Conservation (phyloP, 2,797 vertebrate species). For the Sebastes kiyomatsui region DNA sequence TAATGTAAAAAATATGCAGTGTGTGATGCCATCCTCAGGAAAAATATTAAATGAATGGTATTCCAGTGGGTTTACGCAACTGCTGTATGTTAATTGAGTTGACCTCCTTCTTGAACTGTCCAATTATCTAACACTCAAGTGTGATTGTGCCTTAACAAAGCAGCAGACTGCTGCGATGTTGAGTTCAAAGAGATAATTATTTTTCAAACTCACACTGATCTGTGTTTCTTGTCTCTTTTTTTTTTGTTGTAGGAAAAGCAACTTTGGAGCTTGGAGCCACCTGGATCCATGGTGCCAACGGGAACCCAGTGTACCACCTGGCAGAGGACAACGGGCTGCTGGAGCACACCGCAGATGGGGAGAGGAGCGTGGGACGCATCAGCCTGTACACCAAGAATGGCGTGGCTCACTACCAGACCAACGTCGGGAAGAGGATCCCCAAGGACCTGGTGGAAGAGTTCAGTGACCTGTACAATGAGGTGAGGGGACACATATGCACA, state of each 20-base stretch:
- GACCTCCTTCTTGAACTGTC: neutral
- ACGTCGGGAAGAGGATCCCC: constrained; percentile 91
- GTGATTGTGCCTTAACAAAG: neutral
- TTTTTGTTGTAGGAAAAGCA: constrained; percentile 84
- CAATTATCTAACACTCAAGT: constrained; percentile 1
- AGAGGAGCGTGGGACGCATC: constrained; percentile 95
- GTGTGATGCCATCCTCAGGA: neutral
- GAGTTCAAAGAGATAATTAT: neutral
- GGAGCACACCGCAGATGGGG: constrained; percentile 93
- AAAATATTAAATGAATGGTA: constrained; percentile 4
- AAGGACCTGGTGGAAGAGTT: constrained; percentile 99
- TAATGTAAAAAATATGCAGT: neutral
- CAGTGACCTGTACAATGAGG: constrained; percentile 99
- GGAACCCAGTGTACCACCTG: constrained; percentile 99
- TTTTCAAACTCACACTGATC: neutral
- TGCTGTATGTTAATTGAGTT: constrained; percentile 15
- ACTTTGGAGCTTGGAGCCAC: constrained; percentile 99
- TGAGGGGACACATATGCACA: constrained; percentile 61
- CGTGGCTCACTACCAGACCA: constrained; percentile 97
- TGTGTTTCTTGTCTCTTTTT: neutral
- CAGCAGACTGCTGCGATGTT: neutral
- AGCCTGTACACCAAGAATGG: constrained; percentile 98
- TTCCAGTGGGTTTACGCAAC: neutral
- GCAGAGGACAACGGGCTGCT: constrained; percentile 96
- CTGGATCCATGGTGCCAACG: constrained; percentile 98